These are phyloP conservation scores for Mamestra configurata DNA, from an alignment of 1,140 invertebrate species.

Conservation along the genomic window DNA sequence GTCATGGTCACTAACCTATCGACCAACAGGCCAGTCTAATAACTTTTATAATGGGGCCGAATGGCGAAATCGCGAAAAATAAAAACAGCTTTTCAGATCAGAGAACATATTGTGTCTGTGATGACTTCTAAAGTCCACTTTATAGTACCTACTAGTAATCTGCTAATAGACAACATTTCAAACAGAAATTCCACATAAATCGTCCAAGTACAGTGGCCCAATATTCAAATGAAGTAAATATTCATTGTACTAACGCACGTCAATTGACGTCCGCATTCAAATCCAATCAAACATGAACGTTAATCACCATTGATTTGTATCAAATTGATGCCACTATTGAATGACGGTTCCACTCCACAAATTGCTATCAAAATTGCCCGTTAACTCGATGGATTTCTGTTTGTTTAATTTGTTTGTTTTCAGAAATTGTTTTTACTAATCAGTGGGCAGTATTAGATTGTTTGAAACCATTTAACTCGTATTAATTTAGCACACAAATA, in stretches of 20 bases:
- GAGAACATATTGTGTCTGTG: too few relatives aligned
- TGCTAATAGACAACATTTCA: neutral
- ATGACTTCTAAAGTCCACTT: too few relatives aligned
- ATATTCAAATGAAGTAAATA: slow-evolving; percentile 41
- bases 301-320: slow-evolving; percentile 51
- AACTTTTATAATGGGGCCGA: too few relatives aligned
- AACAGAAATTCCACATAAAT: neutral
- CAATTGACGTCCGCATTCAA: slow-evolving; percentile 46
- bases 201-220: neutral
- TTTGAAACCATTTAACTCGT: neutral
- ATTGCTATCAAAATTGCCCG: neutral
- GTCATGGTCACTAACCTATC: too few relatives aligned
- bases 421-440: neutral
- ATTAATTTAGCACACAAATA: too few relatives aligned
- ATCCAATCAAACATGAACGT: slow-evolving; percentile 65
- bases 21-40: too few relatives aligned
- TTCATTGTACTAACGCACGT: slow-evolving; percentile 20
- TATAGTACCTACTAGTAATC: too few relatives aligned
- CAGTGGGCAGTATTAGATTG: neutral
- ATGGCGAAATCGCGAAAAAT: too few relatives aligned
- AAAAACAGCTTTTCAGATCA: too few relatives aligned
- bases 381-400: neutral
- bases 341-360: neutral
- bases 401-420: neutral
- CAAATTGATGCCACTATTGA: slow-evolving; percentile 31